Evolutionary conservation across 2,113 vertebrate species (phyloP).

Genomic region (Eidolon helvum): DNA sequence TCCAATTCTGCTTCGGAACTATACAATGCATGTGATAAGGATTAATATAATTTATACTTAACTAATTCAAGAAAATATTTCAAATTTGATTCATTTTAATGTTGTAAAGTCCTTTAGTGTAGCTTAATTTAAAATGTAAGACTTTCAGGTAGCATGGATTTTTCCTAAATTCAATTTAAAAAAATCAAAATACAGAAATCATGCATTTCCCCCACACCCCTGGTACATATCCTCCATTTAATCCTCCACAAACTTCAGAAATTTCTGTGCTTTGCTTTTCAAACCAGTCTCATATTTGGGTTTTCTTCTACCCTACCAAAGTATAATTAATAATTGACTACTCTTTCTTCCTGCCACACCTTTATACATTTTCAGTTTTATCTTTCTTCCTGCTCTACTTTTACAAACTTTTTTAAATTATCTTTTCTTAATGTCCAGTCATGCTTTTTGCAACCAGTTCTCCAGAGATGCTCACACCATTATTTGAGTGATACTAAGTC

Average conservation of each 20-base stretch:
- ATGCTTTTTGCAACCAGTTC: not conserved
- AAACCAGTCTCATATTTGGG: not conserved
- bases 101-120: not conserved
- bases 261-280: not conserved
- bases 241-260: not conserved
- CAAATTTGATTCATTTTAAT: not conserved
- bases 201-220: not conserved
- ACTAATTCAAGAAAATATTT: not conserved
- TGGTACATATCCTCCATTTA: not conserved
- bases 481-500: not conserved
- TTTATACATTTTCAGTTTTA: not conserved
- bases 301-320: not conserved
- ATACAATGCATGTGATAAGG: not conserved
- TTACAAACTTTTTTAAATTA: slow-evolving; percentile 6
- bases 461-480: not conserved
- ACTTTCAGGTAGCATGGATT: not conserved
- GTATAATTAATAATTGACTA: not conserved
- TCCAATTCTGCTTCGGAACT: slow-evolving; percentile 15
- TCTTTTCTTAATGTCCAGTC: not conserved
- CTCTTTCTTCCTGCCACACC: not conserved
- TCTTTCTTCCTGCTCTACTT: not conserved
- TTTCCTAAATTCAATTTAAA: slow-evolving; percentile 8
- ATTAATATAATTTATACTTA: not conserved
- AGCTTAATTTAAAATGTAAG: not conserved
- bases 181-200: not conserved